Base-by-base conservation (phyloP, 2,888 invertebrate genomes). In the Selenia dentaria region DNA sequence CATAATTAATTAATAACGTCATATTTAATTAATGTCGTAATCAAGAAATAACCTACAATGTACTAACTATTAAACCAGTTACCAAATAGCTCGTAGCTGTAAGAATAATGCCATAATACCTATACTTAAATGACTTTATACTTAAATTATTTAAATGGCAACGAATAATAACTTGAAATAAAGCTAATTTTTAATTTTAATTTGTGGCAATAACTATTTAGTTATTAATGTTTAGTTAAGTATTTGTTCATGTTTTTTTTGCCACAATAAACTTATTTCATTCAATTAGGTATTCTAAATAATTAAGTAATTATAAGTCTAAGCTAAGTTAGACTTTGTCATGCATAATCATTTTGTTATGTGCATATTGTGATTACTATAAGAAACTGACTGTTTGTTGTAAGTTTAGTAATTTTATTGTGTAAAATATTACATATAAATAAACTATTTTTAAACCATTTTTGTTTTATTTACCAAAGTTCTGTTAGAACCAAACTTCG, bases 61-160 rank as follows among this genome's bases (percentile, higher is more conserved):
- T 6, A 4, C 16, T 16, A 16, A 16, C 16, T 16, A 16, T 16
- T 16, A 28, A 40, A 37, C 40, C 57, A 65, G 70, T 71, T 71
- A 70, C 70, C 68, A 68, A 59, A 60, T 49, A 36, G 46, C 8
- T 22, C 24, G 40, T 51, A 44, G 32, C 41, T 46, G 36, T 55
- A 49, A 51, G 44, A 46, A 26, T 38, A 22, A 43, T 46, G 59
- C 58, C 59, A 61, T 61, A 16, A 3, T 3, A 2, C 3, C 16
- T 16, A 16, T 16, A 59, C 22, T 26, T 35, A 10, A 14, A 6
- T 35, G 3, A 10, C 9, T 2, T 34, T 4, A 18, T 8, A 35
- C 9, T 24, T 16, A 42, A 22, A 16, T 20, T 32, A 18, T 9
- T 20, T 1, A 6, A 3, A 28, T 34, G 44, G 18, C 38, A 45